phyloP scores from a whole-genome alignment of 2,113 vertebrate genomes.

The Pygoscelis adeliae region DNA sequence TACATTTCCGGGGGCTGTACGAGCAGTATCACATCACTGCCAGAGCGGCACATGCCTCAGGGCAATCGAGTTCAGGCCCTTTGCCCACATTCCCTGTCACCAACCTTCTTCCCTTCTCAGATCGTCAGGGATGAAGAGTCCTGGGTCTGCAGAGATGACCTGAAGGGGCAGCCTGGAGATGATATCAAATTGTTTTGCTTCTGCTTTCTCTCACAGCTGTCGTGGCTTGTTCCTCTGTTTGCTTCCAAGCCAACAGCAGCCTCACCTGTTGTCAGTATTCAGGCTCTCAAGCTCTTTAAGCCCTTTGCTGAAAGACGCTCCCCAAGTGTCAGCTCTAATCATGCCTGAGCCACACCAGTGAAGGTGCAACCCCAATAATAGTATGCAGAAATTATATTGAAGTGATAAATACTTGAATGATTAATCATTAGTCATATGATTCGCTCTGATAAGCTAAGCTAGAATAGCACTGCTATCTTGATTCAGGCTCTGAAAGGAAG shows the following conservation, averaged over 20 bases:
- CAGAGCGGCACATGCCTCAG: neutral
- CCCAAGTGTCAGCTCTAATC: neutral
- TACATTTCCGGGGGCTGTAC: neutral
- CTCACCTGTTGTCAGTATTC: slow-evolving; percentile 46
- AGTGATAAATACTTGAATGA: slow-evolving; percentile 20
- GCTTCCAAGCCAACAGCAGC: neutral
- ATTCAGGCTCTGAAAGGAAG: slow-evolving; percentile 2
- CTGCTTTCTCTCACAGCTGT: slow-evolving; percentile 45
- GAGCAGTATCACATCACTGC: neutral
- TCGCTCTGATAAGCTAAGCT: neutral
- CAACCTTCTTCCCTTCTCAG: neutral
- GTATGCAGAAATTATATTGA: neutral
- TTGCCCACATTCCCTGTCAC: neutral
- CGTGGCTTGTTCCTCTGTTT: neutral
- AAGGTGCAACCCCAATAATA: neutral
- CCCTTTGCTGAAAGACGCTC: slow-evolving; percentile 48
- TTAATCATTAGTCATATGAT: slow-evolving; percentile 25
- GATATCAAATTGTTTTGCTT: slow-evolving; percentile 25
- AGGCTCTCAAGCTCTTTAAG: slow-evolving; percentile 19
- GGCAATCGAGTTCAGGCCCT: neutral
- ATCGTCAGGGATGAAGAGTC: neutral
- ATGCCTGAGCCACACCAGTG: neutral
- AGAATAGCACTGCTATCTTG: neutral
- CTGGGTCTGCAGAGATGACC: neutral
- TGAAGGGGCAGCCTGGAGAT: neutral